Percentiles rank a stretch among this genome's conserved stretches.
phyloP scores from a whole-genome alignment of 2,113 vertebrate genomes.

The Tympanuchus pallidicinctus region DNA sequence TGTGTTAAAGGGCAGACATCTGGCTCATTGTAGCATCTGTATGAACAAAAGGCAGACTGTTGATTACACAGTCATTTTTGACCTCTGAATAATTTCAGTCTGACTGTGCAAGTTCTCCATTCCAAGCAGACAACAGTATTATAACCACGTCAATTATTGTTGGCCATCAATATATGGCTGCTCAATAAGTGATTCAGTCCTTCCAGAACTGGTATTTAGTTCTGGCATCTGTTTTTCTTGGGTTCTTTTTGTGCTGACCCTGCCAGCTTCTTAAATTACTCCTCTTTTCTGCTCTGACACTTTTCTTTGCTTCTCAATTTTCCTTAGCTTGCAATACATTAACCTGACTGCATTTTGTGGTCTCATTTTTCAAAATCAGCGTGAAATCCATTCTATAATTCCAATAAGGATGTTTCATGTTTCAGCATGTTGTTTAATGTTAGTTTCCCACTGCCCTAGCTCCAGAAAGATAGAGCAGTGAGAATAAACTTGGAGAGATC shows the following conservation, averaged over 20 bases:
- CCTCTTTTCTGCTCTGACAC: background rate
- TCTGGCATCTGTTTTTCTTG: conserved; percentile 57
- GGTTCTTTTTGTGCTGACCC: conserved; percentile 34
- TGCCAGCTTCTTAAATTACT: conserved; percentile 40
- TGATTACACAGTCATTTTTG: conserved; percentile 62
- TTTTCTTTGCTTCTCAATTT: background rate
- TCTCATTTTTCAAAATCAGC: background rate
- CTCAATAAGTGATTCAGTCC: conserved; percentile 51
- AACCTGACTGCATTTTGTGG: background rate
- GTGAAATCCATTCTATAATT: background rate
- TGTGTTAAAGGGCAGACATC: conserved; percentile 56
- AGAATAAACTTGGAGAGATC: background rate
- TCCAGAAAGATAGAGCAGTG: background rate
- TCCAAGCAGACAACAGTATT: conserved; percentile 33
- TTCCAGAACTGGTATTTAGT: conserved; percentile 43
- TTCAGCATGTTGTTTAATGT: background rate
- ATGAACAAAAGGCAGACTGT: conserved; percentile 30
- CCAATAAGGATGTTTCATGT: background rate
- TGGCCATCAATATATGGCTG: conserved; percentile 40
- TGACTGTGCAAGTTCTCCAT: conserved; percentile 52
- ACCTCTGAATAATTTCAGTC: conserved; percentile 60
- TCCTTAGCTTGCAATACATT: background rate
- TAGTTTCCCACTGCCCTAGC: background rate
- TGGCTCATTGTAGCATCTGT: conserved; percentile 47
- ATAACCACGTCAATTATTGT: conserved; percentile 31